A percentile compares a stretch with the other conserved stretches of the same genome.
Conservation (phyloP, 2,797 vertebrate genomes). For the Limosa lapponica region DNA sequence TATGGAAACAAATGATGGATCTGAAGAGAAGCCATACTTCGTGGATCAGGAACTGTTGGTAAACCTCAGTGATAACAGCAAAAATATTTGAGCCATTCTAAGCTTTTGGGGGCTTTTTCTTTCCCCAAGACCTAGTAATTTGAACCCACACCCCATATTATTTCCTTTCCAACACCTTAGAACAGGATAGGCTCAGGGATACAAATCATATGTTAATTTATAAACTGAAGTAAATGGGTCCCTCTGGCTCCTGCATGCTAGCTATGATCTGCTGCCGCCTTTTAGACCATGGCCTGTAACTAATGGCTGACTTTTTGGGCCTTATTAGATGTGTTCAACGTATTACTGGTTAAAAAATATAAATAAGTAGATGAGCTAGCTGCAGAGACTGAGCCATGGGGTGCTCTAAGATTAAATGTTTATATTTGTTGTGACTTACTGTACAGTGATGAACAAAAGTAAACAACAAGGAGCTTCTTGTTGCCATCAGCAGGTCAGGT, state of each 20-base stretch:
- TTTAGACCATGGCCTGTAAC: not conserved
- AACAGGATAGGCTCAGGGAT: not conserved
- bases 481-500: not conserved
- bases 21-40: conserved; percentile 79
- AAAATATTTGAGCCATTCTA: not conserved
- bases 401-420: not conserved
- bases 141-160: not conserved
- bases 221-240: not conserved
- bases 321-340: not conserved
- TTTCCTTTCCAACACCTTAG: not conserved
- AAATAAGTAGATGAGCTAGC: not conserved
- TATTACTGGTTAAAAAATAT: not conserved
- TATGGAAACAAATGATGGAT: conserved; percentile 82
- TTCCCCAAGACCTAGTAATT: not conserved
- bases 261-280: not conserved
- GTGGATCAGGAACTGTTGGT: conserved; percentile 82
- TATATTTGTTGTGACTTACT: not conserved
- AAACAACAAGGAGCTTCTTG: not conserved
- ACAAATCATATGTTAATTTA: not conserved
- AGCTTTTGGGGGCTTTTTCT: not conserved
- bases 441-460: not conserved
- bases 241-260: not conserved
- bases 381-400: not conserved
- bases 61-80: conserved; percentile 32
- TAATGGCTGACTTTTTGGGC: not conserved